Evolutionary conservation across 2,113 vertebrate species (phyloP), one percentile per base, ranked within the genome.

Genomic region (Sciurus niger): DNA sequence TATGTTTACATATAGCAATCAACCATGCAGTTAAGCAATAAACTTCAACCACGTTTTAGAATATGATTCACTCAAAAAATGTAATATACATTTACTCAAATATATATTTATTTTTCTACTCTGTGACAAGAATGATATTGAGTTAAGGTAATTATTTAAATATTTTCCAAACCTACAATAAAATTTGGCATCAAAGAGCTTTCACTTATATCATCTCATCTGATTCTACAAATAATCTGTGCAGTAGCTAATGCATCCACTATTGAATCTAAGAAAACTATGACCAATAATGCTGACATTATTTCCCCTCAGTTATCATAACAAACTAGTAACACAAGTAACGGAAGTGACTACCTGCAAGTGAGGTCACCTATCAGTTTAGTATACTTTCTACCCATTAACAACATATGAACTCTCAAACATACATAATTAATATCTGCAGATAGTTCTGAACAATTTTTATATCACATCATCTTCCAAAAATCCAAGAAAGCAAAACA

Each of bases 261-360:
- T 84, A 77, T 8, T 96, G 76, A 96, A 90, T 2, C 28, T 72
- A 90, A 37, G 55, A 88, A 97, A 95, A 88, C 48, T 3, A 34
- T 32, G 76, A 73, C 12, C 76, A 82, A 46, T 53, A 30, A 82
- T 14, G 46, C 51, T 30, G 51, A 85, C 43, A 85, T 28, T 48
- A 89, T 48, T 14, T 80, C 74, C 51, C 48, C 82, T 7, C n/a
- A 48, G 65, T 51, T 86, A 70, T 30, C 76, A 34, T 28, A 70
- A 28, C 25, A 87, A 84, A 22, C 25, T 65, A 76, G 7, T 43
- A 24, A 85, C 53, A 48, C 40, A 84, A 82, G n/a, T 46, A 84
- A 37, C 24, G 68, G 74, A 17, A 79, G 8, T 30, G 34, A 93
- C 88, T 22, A 53, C 17, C 20, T 51, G 10, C 65, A 84, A 43